A percentile compares a stretch with the other conserved stretches of the same genome.
Evolutionary conservation across 2,888 invertebrate species (phyloP).

Genomic region (Zonitis immaculata): DNA sequence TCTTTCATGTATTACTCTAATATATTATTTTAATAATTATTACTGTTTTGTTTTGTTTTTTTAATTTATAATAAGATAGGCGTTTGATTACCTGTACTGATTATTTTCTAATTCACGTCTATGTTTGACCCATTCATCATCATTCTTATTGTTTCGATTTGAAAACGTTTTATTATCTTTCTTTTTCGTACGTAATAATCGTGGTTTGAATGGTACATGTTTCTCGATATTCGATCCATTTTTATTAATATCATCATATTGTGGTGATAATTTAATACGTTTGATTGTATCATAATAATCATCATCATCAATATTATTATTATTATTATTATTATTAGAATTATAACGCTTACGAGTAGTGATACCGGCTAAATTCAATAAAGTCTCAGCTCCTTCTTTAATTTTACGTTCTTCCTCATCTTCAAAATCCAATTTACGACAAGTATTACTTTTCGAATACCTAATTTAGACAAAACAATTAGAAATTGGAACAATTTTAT

Average conservation of each 20-base stretch:
- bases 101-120: conserved; percentile 41
- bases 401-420: conserved; percentile 66
- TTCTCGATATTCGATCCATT: conserved; percentile 28
- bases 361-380: conserved; percentile 68
- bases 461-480: conserved; percentile 12
- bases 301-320: conserved; percentile 7
- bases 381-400: conserved; percentile 73
- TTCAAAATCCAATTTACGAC: conserved; percentile 48
- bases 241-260: conserved; percentile 26
- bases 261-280: conserved; percentile 18
- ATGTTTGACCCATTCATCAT: conserved; percentile 44
- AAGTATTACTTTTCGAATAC: conserved; percentile 30
- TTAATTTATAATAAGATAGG: conserved; percentile 20
- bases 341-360: conserved; percentile 40
- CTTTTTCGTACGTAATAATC: conserved; percentile 39
- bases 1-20: no score
- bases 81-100: conserved; percentile 44
- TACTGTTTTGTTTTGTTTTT: no score
- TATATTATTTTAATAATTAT: conserved; percentile 19
- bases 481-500: background rate
- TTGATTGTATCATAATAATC: conserved; percentile 18
- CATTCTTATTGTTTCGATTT: conserved; percentile 32
- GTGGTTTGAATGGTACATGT: conserved; percentile 41
- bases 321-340: conserved; percentile 19
- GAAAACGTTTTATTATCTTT: conserved; percentile 32